Evolutionary conservation across 1,140 invertebrate species (phyloP).

Genomic region (Venturia canescens): DNA sequence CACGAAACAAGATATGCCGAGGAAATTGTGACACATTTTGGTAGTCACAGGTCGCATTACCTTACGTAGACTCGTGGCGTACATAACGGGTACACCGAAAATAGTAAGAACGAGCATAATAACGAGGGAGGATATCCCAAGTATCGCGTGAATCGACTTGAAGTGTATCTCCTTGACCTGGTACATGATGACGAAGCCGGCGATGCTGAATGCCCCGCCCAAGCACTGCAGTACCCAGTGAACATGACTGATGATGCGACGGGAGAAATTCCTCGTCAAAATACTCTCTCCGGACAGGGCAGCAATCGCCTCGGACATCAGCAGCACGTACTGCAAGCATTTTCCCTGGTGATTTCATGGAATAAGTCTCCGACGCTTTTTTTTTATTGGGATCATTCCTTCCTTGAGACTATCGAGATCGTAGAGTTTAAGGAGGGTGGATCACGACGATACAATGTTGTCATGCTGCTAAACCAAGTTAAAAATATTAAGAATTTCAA

Average conservation of each 20-base stretch:
- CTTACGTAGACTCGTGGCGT: constrained; percentile 59
- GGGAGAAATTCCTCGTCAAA: constrained; percentile 58
- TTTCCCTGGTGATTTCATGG: background rate
- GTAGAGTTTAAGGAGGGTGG: no score
- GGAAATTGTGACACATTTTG: constrained; percentile 67
- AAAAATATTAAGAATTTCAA: no score
- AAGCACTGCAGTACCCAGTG: constrained; percentile 68
- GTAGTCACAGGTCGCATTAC: constrained; percentile 59
- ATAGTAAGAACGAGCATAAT: constrained; percentile 55
- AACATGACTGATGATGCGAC: constrained; percentile 60
- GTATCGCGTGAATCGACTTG: constrained; percentile 57
- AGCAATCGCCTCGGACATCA: constrained; percentile 69
- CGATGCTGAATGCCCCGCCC: constrained; percentile 59
- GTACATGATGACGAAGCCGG: constrained; percentile 61
- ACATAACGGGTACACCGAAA: constrained; percentile 61
- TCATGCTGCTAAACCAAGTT: no score
- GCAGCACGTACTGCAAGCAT: constrained; percentile 67
- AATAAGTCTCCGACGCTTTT: background rate
- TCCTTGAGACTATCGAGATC: no score
- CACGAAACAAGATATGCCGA: constrained; percentile 65
- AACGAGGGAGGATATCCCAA: constrained; percentile 61
- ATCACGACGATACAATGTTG: no score
- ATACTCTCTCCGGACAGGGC: constrained; percentile 60
- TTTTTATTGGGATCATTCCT: background rate
- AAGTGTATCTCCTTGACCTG: constrained; percentile 56